These are phyloP conservation scores for Antedon mediterranea DNA, from an alignment of 53 echinoderm and acorn worm genomes.

Conservation along the genomic window DNA sequence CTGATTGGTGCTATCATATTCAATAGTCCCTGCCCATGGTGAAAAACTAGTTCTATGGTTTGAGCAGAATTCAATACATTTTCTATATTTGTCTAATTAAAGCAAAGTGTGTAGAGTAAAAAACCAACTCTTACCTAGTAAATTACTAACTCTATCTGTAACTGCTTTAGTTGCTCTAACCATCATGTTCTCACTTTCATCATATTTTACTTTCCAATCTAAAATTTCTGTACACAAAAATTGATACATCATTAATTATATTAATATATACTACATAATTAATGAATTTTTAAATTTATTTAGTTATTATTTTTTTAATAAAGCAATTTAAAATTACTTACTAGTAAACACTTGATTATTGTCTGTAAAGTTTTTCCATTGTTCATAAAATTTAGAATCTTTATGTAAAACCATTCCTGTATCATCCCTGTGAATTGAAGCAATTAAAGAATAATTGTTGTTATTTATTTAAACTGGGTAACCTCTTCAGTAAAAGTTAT, in stretches of 20 bases:
- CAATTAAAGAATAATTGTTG: too few relatives aligned
- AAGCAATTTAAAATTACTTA: slow-evolving; percentile 40
- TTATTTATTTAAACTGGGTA: too few relatives aligned
- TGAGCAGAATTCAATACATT: too few relatives aligned
- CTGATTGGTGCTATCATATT: too few relatives aligned
- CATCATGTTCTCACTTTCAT: slow-evolving; percentile 85
- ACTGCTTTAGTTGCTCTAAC: slow-evolving; percentile 79
- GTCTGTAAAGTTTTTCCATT: slow-evolving; percentile 96
- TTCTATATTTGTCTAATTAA: too few relatives aligned
- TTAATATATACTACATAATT: not conserved
- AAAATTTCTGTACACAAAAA: slow-evolving; percentile 64
- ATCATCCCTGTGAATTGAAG: slow-evolving; percentile 53
- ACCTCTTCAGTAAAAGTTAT: too few relatives aligned
- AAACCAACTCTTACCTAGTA: slow-evolving; percentile 94
- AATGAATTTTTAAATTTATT: too few relatives aligned
- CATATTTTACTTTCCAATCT: slow-evolving; percentile 86
- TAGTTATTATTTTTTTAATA: not conserved
- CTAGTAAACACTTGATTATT: slow-evolving; percentile 95
- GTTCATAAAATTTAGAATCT: slow-evolving; percentile 90
- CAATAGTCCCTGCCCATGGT: too few relatives aligned
- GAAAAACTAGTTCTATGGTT: too few relatives aligned
- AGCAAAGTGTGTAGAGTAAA: too few relatives aligned
- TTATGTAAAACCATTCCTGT: slow-evolving; percentile 95
- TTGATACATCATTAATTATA: too few relatives aligned
- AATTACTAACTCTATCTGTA: slow-evolving; percentile 82